Evolutionary conservation across 2,888 invertebrate genomes (phyloP).

Genomic region (Napeogenes sylphis): DNA sequence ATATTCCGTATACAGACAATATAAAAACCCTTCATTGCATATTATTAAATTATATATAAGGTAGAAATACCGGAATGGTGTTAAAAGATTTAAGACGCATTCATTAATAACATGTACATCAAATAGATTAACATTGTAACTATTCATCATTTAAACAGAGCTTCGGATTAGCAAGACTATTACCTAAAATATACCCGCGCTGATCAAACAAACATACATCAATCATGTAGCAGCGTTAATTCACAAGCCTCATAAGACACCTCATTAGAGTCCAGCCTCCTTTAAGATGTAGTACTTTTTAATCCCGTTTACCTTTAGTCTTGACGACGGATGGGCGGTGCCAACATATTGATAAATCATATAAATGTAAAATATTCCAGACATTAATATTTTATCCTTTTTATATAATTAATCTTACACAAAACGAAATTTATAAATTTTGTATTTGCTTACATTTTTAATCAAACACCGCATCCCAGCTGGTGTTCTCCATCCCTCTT

Average conservation of each 20-base stretch:
- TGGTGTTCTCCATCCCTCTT: slow-evolving; percentile 35
- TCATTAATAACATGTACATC: not conserved
- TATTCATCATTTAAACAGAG: slow-evolving; percentile 23
- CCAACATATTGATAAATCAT: slow-evolving; percentile 7
- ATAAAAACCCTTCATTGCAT: too few relatives aligned
- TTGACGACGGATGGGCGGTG: slow-evolving; percentile 11
- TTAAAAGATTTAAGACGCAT: not conserved
- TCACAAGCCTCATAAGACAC: slow-evolving; percentile 42
- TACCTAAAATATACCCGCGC: slow-evolving; percentile 50
- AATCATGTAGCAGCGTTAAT: slow-evolving; percentile 64
- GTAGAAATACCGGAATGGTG: too few relatives aligned
- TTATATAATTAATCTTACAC: too few relatives aligned
- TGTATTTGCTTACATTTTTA: not conserved
- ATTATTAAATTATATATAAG: too few relatives aligned
- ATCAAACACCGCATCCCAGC: slow-evolving; percentile 19
- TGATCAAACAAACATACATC: slow-evolving; percentile 72
- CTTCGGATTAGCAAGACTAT: slow-evolving; percentile 36
- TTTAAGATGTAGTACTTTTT: slow-evolving; percentile 42
- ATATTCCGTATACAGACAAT: slow-evolving; percentile 1
- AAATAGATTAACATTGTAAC: slow-evolving; percentile 3
- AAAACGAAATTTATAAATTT: too few relatives aligned
- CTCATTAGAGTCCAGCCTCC: slow-evolving; percentile 53
- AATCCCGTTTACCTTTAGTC: slow-evolving; percentile 41
- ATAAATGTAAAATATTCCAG: too few relatives aligned
- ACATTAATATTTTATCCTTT: too few relatives aligned